phyloP scores from a whole-genome alignment of 92 coral and sea anemone species.

The Porites evermanni region DNA sequence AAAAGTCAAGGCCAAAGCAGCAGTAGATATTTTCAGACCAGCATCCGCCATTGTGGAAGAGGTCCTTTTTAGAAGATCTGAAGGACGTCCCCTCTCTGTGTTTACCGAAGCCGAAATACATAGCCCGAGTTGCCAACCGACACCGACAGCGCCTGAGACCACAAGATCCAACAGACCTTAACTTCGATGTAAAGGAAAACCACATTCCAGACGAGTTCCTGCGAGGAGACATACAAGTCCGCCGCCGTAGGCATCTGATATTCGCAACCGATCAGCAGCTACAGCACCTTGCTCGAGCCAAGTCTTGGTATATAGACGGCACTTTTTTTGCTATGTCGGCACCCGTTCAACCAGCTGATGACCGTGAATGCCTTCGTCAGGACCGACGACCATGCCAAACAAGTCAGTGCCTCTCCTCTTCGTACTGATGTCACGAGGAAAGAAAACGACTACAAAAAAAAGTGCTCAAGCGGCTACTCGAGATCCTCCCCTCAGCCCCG shows the following conservation, averaged over 20 bases:
- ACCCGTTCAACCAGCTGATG: constrained; percentile 1
- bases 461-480: constrained; percentile 11
- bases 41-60: constrained; percentile 28
- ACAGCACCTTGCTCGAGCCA: constrained; percentile 11
- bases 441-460: constrained; percentile 17
- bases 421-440: constrained; percentile 17
- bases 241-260: constrained; percentile 15
- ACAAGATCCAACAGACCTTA: constrained; percentile 13
- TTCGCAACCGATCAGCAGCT: not conserved
- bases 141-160: constrained; percentile 30
- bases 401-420: constrained; percentile 27
- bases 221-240: constrained; percentile 8
- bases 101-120: no score
- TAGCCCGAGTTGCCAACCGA: constrained; percentile 2
- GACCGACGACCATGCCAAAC: constrained; percentile 22
- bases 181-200: constrained; percentile 8
- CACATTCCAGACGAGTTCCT: constrained; percentile 29
- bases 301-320: constrained; percentile 15
- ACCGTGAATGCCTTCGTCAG: not conserved
- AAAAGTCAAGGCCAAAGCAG: constrained; percentile 25
- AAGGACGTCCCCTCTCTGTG: constrained; percentile 9
- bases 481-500: constrained; percentile 22
- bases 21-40: constrained; percentile 24
- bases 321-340: not conserved
- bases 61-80: constrained; percentile 25